Conservation (phyloP, 23 tunicate species). For the Trididemnum clinides region DNA sequence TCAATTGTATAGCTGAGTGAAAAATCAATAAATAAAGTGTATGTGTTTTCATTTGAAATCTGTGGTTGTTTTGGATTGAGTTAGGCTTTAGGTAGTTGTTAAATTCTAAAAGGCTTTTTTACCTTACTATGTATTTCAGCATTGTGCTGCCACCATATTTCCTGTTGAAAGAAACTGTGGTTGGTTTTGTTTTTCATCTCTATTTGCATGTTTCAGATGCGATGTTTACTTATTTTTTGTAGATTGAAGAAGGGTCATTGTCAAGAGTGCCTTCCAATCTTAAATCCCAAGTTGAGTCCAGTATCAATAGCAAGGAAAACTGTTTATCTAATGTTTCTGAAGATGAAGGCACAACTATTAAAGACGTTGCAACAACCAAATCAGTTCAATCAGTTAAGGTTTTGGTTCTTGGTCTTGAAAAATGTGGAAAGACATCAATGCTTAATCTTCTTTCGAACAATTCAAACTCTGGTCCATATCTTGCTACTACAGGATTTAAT, state of each 20-base stretch:
- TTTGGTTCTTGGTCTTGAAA: constrained; percentile 44
- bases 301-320: not conserved
- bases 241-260: not conserved
- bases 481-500: constrained; percentile 57
- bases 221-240: too few relatives aligned
- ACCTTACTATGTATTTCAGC: too few relatives aligned
- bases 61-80: not conserved
- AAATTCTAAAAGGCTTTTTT: too few relatives aligned
- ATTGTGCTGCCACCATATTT: too few relatives aligned
- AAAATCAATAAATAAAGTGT: not conserved
- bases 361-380: not conserved
- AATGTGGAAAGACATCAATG: constrained; percentile 49
- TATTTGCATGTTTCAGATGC: too few relatives aligned
- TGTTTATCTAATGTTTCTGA: not conserved
- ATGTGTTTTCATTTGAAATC: not conserved
- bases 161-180: too few relatives aligned
- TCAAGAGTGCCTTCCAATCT: not conserved
- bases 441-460: constrained; percentile 33
- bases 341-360: not conserved
- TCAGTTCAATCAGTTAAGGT: constrained; percentile 22
- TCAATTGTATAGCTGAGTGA: not conserved
- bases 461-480: not conserved
- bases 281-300: not conserved
- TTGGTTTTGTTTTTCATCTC: too few relatives aligned
- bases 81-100: too few relatives aligned